Conservation (phyloP, 2,113 vertebrate species). For the Synodontis membranacea region DNA sequence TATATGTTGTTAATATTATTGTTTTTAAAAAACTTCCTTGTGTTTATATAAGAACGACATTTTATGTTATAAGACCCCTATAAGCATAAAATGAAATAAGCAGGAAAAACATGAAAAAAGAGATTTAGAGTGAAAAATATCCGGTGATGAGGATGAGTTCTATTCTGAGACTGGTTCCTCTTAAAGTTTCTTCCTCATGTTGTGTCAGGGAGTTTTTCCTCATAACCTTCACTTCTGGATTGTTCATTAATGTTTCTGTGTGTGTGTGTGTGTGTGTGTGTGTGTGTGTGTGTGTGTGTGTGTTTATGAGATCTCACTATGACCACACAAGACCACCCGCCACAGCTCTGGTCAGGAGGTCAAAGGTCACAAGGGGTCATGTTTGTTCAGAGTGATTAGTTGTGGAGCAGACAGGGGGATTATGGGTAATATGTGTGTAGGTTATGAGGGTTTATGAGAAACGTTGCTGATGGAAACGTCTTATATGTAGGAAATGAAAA, state of each 20-base stretch:
- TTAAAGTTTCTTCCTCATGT: too few relatives aligned
- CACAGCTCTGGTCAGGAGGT: conserved; percentile 50
- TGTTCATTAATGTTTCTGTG: too few relatives aligned
- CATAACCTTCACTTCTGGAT: too few relatives aligned
- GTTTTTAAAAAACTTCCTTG: too few relatives aligned
- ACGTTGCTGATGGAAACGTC: conserved; percentile 9
- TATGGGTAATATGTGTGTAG: conserved; percentile 35
- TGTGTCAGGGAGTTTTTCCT: too few relatives aligned
- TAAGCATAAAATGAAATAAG: background rate
- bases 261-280: conserved; percentile 23
- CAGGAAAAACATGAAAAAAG: background rate
- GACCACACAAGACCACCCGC: conserved; percentile 34
- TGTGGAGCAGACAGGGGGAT: conserved; percentile 40
- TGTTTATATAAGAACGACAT: too few relatives aligned
- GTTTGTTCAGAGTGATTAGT: conserved; percentile 51
- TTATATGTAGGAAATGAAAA: conserved; percentile 39
- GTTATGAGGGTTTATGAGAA: conserved; percentile 38
- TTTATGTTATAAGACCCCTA: too few relatives aligned
- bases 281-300: conserved; percentile 9
- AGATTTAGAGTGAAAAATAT: too few relatives aligned
- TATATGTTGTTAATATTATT: too few relatives aligned
- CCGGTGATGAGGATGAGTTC: too few relatives aligned
- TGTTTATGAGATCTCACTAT: background rate
- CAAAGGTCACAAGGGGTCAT: conserved; percentile 56
- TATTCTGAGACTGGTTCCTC: too few relatives aligned